phyloP scores from a whole-genome alignment of 2,888 invertebrate genomes.

The Nemapogon koenigi region DNA sequence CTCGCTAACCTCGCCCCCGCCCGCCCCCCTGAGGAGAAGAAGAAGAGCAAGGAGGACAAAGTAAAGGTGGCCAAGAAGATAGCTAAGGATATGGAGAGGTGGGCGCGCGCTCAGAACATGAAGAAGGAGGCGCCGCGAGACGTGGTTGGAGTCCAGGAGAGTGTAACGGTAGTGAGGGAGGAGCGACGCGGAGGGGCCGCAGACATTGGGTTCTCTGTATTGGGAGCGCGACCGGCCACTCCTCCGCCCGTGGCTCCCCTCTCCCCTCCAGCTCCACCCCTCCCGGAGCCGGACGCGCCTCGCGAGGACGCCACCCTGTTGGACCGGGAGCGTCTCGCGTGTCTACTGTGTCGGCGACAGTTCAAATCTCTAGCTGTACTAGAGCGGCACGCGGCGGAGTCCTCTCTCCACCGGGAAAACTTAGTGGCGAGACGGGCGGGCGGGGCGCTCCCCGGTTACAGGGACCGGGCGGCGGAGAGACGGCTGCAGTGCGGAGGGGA shows the following conservation, averaged over 20 bases:
- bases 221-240: slow-evolving; percentile 71
- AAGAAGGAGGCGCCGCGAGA: slow-evolving; percentile 78
- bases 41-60: slow-evolving; percentile 85
- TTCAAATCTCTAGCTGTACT: slow-evolving; percentile 90
- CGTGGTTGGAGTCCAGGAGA: slow-evolving; percentile 52
- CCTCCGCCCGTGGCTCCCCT: slow-evolving; percentile 39
- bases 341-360: slow-evolving; percentile 93
- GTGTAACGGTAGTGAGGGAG: slow-evolving; percentile 48
- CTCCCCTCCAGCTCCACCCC: slow-evolving; percentile 57
- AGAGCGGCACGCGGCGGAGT: slow-evolving; percentile 89
- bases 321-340: slow-evolving; percentile 90
- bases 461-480: slow-evolving; percentile 96
- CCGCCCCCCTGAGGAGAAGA: slow-evolving; percentile 70
- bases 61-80: slow-evolving; percentile 98
- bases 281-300: slow-evolving; percentile 57
- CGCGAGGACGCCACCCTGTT: slow-evolving; percentile 81
- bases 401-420: slow-evolving; percentile 93
- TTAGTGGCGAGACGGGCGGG: no score
- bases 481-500: slow-evolving; percentile 92
- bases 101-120: slow-evolving; percentile 97
- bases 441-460: slow-evolving; percentile 66
- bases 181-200: slow-evolving; percentile 83
- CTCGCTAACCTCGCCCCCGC: slow-evolving; percentile 23
- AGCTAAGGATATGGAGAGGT: slow-evolving; percentile 84
- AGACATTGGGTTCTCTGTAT: slow-evolving; percentile 91